Conservation (phyloP, 2,797 vertebrate species). For the Thunnus albacares region DNA sequence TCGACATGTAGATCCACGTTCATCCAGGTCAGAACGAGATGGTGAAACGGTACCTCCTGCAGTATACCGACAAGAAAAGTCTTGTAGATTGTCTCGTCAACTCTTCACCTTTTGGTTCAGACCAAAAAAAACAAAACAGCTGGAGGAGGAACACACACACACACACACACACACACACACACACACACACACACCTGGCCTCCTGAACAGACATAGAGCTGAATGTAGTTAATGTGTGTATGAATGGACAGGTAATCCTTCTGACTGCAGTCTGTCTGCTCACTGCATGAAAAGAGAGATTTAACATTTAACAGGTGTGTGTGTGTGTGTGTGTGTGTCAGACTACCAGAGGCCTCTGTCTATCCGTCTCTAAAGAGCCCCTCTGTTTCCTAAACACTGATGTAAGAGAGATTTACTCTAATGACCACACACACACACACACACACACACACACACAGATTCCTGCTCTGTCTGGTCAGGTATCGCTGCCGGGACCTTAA, state of each 20-base stretch:
- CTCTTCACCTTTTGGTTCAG: no score
- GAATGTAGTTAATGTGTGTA: slow-evolving; percentile 11
- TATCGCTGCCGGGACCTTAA: background rate
- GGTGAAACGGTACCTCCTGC: no score
- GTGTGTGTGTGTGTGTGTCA: slow-evolving; percentile 15
- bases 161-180: slow-evolving; percentile 14
- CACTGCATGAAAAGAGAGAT: background rate
- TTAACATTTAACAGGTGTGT: slow-evolving; percentile 6
- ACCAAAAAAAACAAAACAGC: no score
- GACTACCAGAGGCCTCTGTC: slow-evolving; percentile 2
- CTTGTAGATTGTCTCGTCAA: no score
- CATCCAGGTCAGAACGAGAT: no score
- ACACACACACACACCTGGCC: slow-evolving; percentile 24
- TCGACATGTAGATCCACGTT: no score
- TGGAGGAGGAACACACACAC: background rate
- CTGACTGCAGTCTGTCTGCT: background rate
- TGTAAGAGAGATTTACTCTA: slow-evolving; percentile 40
- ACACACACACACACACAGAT: background rate
- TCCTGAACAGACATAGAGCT: background rate
- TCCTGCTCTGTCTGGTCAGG: background rate
- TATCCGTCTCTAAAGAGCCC: background rate
- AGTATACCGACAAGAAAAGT: no score
- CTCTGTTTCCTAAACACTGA: slow-evolving; percentile 58
- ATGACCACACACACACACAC: slow-evolving; percentile 14
- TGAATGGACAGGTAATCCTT: slow-evolving; percentile 7